phyloP scores from a whole-genome alignment of 2,888 invertebrate species.

The Ceratothoa steindachneri region DNA sequence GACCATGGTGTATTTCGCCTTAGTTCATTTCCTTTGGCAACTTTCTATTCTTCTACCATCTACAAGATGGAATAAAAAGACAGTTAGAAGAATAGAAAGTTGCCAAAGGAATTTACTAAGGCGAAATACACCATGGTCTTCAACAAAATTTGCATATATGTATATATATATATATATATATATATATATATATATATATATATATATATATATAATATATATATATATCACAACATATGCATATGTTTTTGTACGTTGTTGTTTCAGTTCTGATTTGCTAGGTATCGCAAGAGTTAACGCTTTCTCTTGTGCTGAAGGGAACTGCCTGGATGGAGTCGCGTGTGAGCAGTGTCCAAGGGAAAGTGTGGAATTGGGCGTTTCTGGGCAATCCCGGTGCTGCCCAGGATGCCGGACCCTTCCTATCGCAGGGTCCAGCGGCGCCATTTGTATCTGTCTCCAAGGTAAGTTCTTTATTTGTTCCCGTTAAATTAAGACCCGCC shows the following conservation, averaged over 20 bases:
- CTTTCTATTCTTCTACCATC: too few relatives aligned
- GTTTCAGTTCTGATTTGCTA: too few relatives aligned
- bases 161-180: neutral
- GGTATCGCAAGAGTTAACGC: neutral
- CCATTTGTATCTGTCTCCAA: neutral
- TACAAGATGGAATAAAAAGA: too few relatives aligned
- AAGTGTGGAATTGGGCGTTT: neutral
- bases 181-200: neutral
- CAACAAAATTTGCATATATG: neutral
- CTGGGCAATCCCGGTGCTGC: neutral
- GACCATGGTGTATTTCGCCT: too few relatives aligned
- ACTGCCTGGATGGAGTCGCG: neutral
- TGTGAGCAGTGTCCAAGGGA: neutral
- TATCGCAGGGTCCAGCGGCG: neutral
- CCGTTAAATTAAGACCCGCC: too few relatives aligned
- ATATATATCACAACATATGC: neutral
- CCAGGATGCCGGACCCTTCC: neutral
- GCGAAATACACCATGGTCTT: too few relatives aligned
- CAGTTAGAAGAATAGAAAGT: too few relatives aligned
- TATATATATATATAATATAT: neutral
- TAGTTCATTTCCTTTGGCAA: too few relatives aligned
- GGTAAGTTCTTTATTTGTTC: too few relatives aligned
- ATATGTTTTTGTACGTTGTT: too few relatives aligned
- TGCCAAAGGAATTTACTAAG: too few relatives aligned
- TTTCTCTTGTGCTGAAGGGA: neutral